These are phyloP conservation scores for Dryobates pubescens DNA, from an alignment of 2,797 vertebrate genomes.

Conservation along the genomic window DNA sequence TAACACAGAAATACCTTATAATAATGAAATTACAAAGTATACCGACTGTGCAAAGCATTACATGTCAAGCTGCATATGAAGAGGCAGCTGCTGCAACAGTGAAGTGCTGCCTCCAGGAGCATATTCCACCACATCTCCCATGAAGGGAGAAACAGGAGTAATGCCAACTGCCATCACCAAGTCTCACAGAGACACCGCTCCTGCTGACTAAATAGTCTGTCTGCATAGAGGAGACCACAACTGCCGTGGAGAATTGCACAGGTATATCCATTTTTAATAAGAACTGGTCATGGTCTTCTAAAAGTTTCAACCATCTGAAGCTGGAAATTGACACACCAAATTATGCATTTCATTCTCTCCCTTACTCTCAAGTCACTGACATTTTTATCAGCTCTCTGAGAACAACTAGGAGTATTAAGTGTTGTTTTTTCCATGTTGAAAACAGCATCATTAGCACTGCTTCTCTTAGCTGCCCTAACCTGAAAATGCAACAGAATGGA, in stretches of 20 bases:
- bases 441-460: neutral
- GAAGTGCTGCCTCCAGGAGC: neutral
- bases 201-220: neutral
- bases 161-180: neutral
- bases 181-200: neutral
- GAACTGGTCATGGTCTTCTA: neutral
- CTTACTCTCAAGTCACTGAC: neutral
- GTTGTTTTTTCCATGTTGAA: neutral
- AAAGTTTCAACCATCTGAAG: neutral
- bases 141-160: neutral
- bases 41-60: neutral
- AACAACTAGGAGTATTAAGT: neutral
- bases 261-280: neutral
- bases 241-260: neutral
- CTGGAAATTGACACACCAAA: neutral
- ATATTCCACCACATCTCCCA: neutral
- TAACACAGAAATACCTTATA: neutral
- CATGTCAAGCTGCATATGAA: accelerated
- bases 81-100: neutral
- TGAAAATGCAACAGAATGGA: neutral
- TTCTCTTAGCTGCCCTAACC: neutral
- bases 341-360: neutral
- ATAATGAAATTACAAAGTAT: neutral
- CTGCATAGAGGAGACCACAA: neutral
- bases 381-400: neutral